Conservation (phyloP, 1,140 invertebrate genomes). For the Leptoteleia sp. region DNA sequence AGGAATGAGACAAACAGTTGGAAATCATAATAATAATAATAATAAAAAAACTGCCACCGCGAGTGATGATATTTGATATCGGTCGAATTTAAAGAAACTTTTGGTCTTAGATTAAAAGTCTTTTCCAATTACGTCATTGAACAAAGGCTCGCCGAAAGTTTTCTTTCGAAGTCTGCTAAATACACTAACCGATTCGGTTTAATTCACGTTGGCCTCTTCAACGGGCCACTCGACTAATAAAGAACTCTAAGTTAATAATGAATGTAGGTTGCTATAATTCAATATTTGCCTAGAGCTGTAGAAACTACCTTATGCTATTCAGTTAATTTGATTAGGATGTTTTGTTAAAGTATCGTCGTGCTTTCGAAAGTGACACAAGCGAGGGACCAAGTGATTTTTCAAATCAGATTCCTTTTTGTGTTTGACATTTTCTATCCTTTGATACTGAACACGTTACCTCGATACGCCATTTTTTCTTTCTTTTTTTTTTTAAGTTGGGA, state of each 20-base stretch:
- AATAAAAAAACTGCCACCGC: too few relatives aligned
- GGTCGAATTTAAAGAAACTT: conserved; percentile 23
- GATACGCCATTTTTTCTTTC: too few relatives aligned
- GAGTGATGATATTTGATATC: conserved; percentile 31
- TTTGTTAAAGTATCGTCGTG: conserved; percentile 32
- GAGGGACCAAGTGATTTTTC: background rate
- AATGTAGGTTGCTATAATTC: conserved; percentile 56
- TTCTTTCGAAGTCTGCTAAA: conserved; percentile 55
- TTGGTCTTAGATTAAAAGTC: conserved; percentile 31
- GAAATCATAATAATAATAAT: conserved; percentile 1
- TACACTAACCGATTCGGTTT: conserved; percentile 66
- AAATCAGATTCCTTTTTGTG: background rate
- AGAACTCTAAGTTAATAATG: conserved; percentile 55
- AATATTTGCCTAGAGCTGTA: conserved; percentile 49
- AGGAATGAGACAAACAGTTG: background rate
- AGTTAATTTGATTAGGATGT: conserved; percentile 53
- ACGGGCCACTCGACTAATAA: conserved; percentile 57
- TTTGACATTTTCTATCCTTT: too few relatives aligned
- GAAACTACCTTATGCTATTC: conserved; percentile 50
- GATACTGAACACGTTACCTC: too few relatives aligned
- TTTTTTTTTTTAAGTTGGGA: too few relatives aligned
- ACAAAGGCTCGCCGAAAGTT: conserved; percentile 56
- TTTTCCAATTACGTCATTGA: conserved; percentile 62
- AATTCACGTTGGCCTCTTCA: conserved; percentile 60
- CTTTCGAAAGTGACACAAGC: conserved; percentile 19